A percentile compares a stretch with the other conserved stretches of the same genome.
Evolutionary conservation across 2,797 vertebrate species (phyloP).

Genomic region (Bucorvus abyssinicus): DNA sequence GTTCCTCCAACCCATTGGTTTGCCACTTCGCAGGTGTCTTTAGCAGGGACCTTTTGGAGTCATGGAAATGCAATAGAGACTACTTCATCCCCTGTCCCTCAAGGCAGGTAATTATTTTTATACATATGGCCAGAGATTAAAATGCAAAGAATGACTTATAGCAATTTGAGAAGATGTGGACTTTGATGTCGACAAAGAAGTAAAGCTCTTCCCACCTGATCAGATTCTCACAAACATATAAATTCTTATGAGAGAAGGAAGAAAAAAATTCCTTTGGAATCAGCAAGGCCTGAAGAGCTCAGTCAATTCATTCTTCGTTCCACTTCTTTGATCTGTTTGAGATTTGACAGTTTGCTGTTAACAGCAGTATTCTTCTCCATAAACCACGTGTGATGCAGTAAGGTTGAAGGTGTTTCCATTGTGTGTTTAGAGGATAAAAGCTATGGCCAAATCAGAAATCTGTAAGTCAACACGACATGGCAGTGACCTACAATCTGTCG

Average conservation of each 20-base stretch:
- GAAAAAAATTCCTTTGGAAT: constrained; percentile 50
- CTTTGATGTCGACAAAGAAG: constrained; percentile 74
- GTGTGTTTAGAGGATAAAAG: background rate
- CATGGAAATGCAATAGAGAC: background rate
- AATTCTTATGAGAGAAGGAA: constrained; percentile 69
- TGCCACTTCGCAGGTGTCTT: background rate
- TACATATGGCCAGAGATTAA: constrained; percentile 46
- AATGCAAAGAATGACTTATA: constrained; percentile 61
- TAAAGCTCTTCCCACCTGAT: constrained; percentile 47
- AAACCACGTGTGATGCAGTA: constrained; percentile 58
- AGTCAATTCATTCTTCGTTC: constrained; percentile 46
- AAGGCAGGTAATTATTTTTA: constrained; percentile 56
- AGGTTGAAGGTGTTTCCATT: background rate
- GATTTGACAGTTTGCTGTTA: constrained; percentile 66
- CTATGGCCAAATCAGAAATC: background rate
- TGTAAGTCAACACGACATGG: background rate
- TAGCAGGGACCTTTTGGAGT: background rate
- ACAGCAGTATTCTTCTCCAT: constrained; percentile 51
- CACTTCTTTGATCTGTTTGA: constrained; percentile 70
- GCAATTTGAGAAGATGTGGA: constrained; percentile 42
- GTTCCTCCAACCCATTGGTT: background rate
- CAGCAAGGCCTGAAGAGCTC: constrained; percentile 62
- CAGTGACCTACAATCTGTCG: background rate
- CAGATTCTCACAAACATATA: constrained; percentile 45
- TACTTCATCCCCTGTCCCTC: constrained; percentile 8